Percentiles rank a stretch among this genome's conserved stretches.
Conservation (phyloP, 2,113 vertebrate genomes). For the Phylloscopus trochilus region DNA sequence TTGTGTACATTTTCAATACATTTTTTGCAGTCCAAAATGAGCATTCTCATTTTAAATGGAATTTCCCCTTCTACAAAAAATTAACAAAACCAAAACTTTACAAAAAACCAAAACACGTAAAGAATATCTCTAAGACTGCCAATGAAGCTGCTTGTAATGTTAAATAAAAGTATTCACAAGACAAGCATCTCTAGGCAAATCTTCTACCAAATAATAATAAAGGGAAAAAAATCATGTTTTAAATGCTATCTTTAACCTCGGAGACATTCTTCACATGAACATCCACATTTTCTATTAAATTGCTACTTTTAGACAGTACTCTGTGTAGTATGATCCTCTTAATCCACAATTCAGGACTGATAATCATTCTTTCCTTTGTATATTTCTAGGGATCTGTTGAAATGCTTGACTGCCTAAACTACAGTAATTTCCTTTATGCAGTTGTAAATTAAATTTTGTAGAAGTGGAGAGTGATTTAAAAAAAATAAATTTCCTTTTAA, state of each 20-base stretch:
- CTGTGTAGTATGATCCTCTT: conserved; percentile 31
- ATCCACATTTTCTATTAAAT: conserved; percentile 31
- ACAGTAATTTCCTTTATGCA: conserved; percentile 43
- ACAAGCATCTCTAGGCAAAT: conserved; percentile 14
- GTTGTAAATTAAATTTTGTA: conserved; percentile 48
- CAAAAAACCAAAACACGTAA: neutral
- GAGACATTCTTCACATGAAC: neutral
- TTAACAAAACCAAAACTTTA: neutral
- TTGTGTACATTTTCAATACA: neutral
- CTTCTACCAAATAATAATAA: neutral
- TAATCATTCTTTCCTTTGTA: conserved; percentile 44
- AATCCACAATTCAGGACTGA: conserved; percentile 36
- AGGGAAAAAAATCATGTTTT: neutral
- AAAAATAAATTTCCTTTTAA: neutral
- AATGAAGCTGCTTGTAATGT: neutral
- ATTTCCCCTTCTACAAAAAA: neutral
- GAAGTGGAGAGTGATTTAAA: neutral
- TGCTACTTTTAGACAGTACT: conserved; percentile 23
- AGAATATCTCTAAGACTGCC: neutral
- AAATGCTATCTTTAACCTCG: conserved; percentile 9
- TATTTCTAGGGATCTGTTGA: conserved; percentile 37
- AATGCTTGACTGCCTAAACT: conserved; percentile 58
- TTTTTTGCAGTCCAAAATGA: neutral
- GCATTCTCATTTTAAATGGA: neutral
- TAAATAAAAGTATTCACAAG: neutral